These are phyloP conservation scores for Euspilapteryx auroguttella DNA, from an alignment of 2,888 invertebrate genomes.

Conservation along the genomic window DNA sequence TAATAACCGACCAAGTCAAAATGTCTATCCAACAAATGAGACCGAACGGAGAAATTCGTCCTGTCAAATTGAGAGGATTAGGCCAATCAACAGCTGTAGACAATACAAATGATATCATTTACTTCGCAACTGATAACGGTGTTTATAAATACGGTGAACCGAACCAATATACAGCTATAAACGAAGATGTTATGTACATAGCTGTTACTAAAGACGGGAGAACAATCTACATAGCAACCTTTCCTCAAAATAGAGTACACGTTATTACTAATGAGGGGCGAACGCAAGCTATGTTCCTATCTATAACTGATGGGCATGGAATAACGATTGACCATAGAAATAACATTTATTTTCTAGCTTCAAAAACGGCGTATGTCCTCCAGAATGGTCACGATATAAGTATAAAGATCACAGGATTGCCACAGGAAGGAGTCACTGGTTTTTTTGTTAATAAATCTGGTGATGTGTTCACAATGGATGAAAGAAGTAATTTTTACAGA, in stretches of 20 bases:
- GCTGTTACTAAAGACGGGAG: slow-evolving; percentile 30
- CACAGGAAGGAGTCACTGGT: slow-evolving; percentile 36
- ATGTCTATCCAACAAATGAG: slow-evolving; percentile 31
- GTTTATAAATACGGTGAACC: slow-evolving; percentile 45
- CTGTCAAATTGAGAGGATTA: slow-evolving; percentile 34
- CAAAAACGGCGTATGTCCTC: slow-evolving; percentile 36
- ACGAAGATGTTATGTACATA: slow-evolving; percentile 48
- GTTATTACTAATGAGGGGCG: slow-evolving; percentile 34
- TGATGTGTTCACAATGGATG: slow-evolving; percentile 43
- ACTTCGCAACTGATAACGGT: slow-evolving; percentile 48
- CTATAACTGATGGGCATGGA: slow-evolving; percentile 44
- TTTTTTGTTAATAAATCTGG: slow-evolving; percentile 38
- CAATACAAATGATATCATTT: slow-evolving; percentile 46
- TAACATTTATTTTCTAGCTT: slow-evolving; percentile 41
- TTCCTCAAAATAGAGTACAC: slow-evolving; percentile 46
- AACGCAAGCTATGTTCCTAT: slow-evolving; percentile 25
- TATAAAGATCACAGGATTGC: slow-evolving; percentile 36
- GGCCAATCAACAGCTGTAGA: slow-evolving; percentile 46
- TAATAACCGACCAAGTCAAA: slow-evolving; percentile 42
- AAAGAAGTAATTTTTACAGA: slow-evolving; percentile 31
- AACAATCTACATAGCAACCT: slow-evolving; percentile 40
- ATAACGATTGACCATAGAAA: slow-evolving; percentile 35
- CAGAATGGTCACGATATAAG: slow-evolving; percentile 26
- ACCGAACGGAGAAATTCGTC: slow-evolving; percentile 25
- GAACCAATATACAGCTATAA: slow-evolving; percentile 27